Conservation (phyloP, 2,113 vertebrate genomes). For the Peromyscus leucopus region DNA sequence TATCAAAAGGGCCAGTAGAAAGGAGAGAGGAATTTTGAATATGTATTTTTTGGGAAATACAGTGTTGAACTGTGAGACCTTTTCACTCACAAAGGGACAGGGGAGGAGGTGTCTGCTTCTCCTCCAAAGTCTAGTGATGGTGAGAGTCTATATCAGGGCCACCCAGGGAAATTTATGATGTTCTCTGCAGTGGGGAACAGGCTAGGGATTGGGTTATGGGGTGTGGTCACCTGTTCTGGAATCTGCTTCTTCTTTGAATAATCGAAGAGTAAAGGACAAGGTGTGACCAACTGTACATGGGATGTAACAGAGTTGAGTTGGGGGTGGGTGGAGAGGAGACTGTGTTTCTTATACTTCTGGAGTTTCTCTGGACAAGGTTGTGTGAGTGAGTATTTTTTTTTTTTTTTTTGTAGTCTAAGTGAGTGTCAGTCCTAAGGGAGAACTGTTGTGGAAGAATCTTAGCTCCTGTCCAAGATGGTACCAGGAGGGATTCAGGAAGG, state of each 20-base stretch:
- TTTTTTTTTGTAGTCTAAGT: neutral
- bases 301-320: neutral
- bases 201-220: neutral
- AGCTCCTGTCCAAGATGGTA: neutral
- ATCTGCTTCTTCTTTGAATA: neutral
- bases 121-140: neutral
- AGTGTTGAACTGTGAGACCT: neutral
- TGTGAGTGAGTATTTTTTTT: neutral
- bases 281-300: too few relatives aligned
- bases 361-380: neutral
- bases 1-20: slow-evolving; percentile 29
- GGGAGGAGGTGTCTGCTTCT: neutral
- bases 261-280: neutral
- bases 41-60: slow-evolving; percentile 5
- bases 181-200: neutral
- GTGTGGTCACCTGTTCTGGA: neutral
- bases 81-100: neutral
- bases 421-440: neutral
- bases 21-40: slow-evolving; percentile 32
- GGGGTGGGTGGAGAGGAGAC: too few relatives aligned
- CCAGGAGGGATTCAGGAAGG: neutral
- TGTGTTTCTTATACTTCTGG: neutral
- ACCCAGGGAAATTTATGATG: neutral
- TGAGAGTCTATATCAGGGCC: neutral
- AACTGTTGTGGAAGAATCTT: neutral